Percentiles rank a stretch among this genome's conserved stretches.
Evolutionary conservation across 2,888 invertebrate genomes (phyloP).

Genomic region (Embidobia sp.): DNA sequence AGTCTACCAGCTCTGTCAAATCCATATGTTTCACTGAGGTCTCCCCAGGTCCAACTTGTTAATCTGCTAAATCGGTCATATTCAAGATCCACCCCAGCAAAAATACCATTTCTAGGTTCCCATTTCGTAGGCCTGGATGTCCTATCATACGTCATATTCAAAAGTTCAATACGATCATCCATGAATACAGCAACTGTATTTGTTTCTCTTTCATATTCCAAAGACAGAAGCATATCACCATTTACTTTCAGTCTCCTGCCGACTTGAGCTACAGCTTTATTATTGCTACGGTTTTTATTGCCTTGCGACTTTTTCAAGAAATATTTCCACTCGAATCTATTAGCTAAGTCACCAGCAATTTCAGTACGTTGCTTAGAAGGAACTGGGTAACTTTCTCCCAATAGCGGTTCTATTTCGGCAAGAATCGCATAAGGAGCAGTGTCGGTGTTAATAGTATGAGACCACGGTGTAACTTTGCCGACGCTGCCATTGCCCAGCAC

Average conservation of each 20-base stretch:
- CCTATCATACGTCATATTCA: conserved; percentile 93
- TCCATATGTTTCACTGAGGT: conserved; percentile 93
- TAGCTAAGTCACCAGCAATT: conserved; percentile 94
- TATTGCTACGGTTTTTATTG: conserved; percentile 79
- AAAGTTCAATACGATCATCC: conserved; percentile 91
- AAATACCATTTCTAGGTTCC: conserved; percentile 92
- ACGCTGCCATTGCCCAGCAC: conserved; percentile 92
- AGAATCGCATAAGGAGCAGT: conserved; percentile 94
- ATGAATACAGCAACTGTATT: conserved; percentile 93
- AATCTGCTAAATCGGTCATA: conserved; percentile 95
- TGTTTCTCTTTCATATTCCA: conserved; percentile 95
- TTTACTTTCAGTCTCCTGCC: conserved; percentile 93
- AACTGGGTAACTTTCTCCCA: conserved; percentile 95
- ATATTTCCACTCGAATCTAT: conserved; percentile 97
- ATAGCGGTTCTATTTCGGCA: conserved; percentile 92
- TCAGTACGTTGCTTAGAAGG: conserved; percentile 95
- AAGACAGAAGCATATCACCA: conserved; percentile 93
- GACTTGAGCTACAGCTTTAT: conserved; percentile 90
- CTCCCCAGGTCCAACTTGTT: conserved; percentile 96
- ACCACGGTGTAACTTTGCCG: conserved; percentile 91
- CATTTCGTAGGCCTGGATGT: conserved; percentile 92
- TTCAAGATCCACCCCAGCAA: conserved; percentile 94
- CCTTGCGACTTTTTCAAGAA: conserved; percentile 90
- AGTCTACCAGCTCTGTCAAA: conserved; percentile 95
- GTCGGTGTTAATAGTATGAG: conserved; percentile 93